Base-by-base conservation (phyloP, 23 tunicate species). In the Halocynthia roretzi region DNA sequence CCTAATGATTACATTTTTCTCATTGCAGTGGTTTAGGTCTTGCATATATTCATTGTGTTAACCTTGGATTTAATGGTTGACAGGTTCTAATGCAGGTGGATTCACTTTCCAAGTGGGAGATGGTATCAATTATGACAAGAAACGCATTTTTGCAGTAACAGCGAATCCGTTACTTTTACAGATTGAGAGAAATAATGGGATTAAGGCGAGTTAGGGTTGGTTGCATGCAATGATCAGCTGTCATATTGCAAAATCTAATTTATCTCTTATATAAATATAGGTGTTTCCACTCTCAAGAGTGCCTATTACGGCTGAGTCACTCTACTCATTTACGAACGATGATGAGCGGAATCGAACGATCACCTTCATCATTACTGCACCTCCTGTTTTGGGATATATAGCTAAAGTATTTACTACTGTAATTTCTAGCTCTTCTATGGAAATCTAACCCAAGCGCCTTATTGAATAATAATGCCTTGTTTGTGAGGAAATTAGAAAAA, bases 51-150 rank as follows among this genome's bases (percentile, higher is more conserved):
- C 44, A 31, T 31, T 31, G 44, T 31, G 44, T 31, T 31, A 31
- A 31, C 44, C 44, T 31, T 31, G 1, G 44, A 31, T 11, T 51
- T 68, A 8, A 51, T 72, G 31, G n/a, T 53, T 7, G 23, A 12
- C 74, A 89, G 96, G 96, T 75, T 66, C 88, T 9, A 77, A 66
- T 48, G 82, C 92, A n/a, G 92, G 91, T 5, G 98, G 98, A 51
- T 86, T 92, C 56, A 82, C 87, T 6, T 92, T 86, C 58, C 98
- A 92, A 86, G 87, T 82, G 10, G 72, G 74, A 57, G 98, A 92
- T 60, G 85, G 85, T 57, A 11, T 56, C 5, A 86, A 92, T 56
- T 86, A 53, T 53, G 87, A 74, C 75, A 78, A 48, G 54, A 92
- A 92, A 79, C 82, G 75, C 21, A 92, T 92, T n/a, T 92, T 92